phyloP scores from a whole-genome alignment of 2,888 invertebrate species.

The Pachliopta kotzebuea region DNA sequence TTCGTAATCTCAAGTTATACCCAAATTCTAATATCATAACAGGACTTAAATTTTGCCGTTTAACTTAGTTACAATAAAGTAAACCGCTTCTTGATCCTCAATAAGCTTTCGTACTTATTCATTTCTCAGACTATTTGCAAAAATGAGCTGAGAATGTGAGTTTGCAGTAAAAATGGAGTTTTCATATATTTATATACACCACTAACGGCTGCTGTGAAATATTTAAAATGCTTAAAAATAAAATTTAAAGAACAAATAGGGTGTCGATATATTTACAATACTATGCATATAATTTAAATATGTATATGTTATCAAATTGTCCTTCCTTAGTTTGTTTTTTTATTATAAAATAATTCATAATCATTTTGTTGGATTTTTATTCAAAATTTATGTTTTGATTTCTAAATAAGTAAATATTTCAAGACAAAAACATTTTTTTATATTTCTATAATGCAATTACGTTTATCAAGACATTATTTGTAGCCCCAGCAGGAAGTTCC shows the following conservation, averaged over 20 bases:
- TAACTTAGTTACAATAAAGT: not conserved
- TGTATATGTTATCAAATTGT: no score
- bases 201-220: not conserved
- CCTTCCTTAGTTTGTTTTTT: no score
- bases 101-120: not conserved
- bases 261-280: no score
- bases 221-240: no score
- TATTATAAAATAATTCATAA: no score
- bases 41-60: not conserved
- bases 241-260: no score
- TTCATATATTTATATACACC: not conserved
- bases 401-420: not conserved
- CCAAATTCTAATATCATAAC: not conserved
- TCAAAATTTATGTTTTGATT: not conserved
- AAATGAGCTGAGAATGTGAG: not conserved
- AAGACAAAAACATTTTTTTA: not conserved
- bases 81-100: not conserved
- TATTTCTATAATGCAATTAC: constrained; percentile 3
- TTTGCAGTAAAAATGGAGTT: not conserved
- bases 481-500: constrained; percentile 47
- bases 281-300: no score
- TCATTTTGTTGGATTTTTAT: no score
- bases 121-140: not conserved
- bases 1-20: not conserved
- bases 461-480: constrained; percentile 45